Evolutionary conservation across 2,888 invertebrate genomes (phyloP).

Genomic region (Leptinotarsa rubiginosa): DNA sequence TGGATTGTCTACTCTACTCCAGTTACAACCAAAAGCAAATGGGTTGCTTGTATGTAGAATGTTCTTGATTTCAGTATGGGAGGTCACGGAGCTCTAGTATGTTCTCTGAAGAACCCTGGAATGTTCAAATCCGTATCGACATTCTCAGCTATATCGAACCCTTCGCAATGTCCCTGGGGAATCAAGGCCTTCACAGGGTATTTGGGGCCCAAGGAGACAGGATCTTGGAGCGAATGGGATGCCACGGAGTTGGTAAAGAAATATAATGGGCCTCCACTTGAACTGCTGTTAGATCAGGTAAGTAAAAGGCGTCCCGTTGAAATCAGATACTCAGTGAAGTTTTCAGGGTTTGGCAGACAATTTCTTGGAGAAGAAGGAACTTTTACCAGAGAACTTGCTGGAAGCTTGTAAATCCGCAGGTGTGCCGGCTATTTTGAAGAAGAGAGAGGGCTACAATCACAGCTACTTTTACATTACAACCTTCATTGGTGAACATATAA

Average conservation of each 20-base stretch:
- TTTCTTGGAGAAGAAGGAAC: slow-evolving; percentile 80
- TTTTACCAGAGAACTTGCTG: slow-evolving; percentile 87
- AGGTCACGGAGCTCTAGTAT: slow-evolving; percentile 94
- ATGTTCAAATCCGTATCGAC: slow-evolving; percentile 90
- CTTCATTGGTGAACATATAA: slow-evolving; percentile 92
- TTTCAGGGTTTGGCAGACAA: slow-evolving; percentile 84
- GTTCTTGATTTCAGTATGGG: slow-evolving; percentile 84
- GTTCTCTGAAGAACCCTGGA: slow-evolving; percentile 90
- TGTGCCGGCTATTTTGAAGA: slow-evolving; percentile 77
- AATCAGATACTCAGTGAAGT: background rate
- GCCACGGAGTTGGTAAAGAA: slow-evolving; percentile 83
- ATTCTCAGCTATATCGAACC: slow-evolving; percentile 95
- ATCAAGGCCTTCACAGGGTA: slow-evolving; percentile 86
- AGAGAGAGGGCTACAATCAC: slow-evolving; percentile 92
- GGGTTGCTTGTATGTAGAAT: no score
- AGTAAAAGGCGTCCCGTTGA: slow-evolving; percentile 5
- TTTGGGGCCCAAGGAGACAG: slow-evolving; percentile 76
- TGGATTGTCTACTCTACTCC: no score
- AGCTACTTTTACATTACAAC: slow-evolving; percentile 93
- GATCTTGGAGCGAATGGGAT: slow-evolving; percentile 87
- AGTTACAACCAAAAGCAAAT: no score
- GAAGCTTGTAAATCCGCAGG: slow-evolving; percentile 77
- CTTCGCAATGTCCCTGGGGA: slow-evolving; percentile 88
- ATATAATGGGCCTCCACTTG: slow-evolving; percentile 86
- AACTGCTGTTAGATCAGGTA: slow-evolving; percentile 92